These are phyloP conservation scores for Wasmannia auropunctata DNA, from an alignment of 1,140 invertebrate genomes.

Conservation along the genomic window DNA sequence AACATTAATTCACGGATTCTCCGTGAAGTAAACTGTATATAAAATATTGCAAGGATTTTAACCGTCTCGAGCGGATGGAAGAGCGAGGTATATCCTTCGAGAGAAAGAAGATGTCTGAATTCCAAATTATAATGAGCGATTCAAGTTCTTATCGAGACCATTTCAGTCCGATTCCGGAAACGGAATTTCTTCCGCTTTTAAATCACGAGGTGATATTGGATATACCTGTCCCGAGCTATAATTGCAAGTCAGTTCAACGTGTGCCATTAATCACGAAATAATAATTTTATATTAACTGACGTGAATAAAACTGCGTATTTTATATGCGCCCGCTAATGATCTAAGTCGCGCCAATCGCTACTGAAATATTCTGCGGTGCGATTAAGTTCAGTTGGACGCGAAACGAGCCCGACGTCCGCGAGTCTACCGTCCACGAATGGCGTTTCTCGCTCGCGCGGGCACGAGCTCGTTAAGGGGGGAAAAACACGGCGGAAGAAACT, in stretches of 20 bases:
- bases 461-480: slow-evolving; percentile 41
- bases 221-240: not conserved
- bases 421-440: slow-evolving; percentile 24
- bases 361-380: not conserved
- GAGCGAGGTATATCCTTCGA: not conserved
- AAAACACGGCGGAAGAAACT: slow-evolving; percentile 55
- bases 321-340: slow-evolving; percentile 7
- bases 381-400: slow-evolving; percentile 26
- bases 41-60: not conserved
- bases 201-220: not conserved
- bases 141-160: not conserved
- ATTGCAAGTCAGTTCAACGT: not conserved
- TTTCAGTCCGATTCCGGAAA: not conserved
- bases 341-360: slow-evolving; percentile 4
- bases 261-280: not conserved
- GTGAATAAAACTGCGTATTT: slow-evolving; percentile 16
- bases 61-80: not conserved
- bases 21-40: not conserved
- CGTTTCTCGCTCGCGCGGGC: slow-evolving; percentile 16
- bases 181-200: not conserved
- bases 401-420: slow-evolving; percentile 35
- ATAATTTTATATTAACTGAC: slow-evolving; percentile 12
- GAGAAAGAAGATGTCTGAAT: not conserved
- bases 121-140: not conserved
- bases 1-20: slow-evolving; percentile 12